Conservation (phyloP, 2,888 invertebrate genomes). For the Sphaeridia pumilis region DNA sequence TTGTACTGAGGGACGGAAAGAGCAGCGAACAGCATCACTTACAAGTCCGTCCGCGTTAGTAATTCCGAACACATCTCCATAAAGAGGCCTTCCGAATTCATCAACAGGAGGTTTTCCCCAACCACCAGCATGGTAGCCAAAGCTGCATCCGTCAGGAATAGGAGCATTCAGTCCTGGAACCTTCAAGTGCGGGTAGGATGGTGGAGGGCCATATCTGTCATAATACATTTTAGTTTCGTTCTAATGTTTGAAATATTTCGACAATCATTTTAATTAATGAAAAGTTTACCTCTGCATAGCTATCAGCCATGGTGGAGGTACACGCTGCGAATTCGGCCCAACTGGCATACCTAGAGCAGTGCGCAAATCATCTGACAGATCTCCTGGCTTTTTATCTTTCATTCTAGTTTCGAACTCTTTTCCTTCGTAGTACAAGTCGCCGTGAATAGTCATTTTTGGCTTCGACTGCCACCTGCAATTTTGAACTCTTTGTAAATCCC, state of each 20-base stretch:
- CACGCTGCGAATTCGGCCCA: slow-evolving; percentile 81
- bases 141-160: slow-evolving; percentile 93
- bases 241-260: neutral
- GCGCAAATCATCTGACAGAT: slow-evolving; percentile 85
- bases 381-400: slow-evolving; percentile 97
- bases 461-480: slow-evolving; percentile 85
- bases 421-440: slow-evolving; percentile 97
- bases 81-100: slow-evolving; percentile 91
- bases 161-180: slow-evolving; percentile 96
- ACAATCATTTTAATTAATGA: neutral
- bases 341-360: slow-evolving; percentile 98
- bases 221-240: neutral
- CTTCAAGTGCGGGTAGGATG: slow-evolving; percentile 95
- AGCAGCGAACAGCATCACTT: too few species aligned
- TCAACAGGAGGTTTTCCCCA: slow-evolving; percentile 99
- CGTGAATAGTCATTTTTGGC: slow-evolving; percentile 97
- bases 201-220: slow-evolving; percentile 80
- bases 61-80: slow-evolving; percentile 97
- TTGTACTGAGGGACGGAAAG: too few species aligned
- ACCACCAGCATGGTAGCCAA: slow-evolving; percentile 98
- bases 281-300: slow-evolving; percentile 78
- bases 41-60: slow-evolving; percentile 34
- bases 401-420: slow-evolving; percentile 97
- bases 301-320: slow-evolving; percentile 88
- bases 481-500: neutral